Conservation (phyloP, 1,140 invertebrate genomes). For the Drosophila ironensis region DNA sequence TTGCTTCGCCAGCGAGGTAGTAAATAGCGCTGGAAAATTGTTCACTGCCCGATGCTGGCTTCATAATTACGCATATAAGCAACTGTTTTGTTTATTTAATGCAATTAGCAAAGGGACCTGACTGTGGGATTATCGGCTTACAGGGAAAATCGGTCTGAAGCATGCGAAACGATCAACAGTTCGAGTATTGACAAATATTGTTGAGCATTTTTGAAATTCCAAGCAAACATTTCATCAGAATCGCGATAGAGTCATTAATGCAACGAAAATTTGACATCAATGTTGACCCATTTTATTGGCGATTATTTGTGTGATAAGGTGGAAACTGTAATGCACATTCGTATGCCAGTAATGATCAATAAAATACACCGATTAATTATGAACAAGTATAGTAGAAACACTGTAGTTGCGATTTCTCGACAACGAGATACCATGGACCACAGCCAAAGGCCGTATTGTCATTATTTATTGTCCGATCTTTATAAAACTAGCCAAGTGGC, state of each 20-base stretch:
- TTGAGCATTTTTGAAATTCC: not conserved
- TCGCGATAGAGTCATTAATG: not conserved
- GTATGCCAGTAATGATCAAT: not conserved
- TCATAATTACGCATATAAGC: slow-evolving; percentile 64
- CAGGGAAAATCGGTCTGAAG: not conserved
- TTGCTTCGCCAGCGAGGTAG: slow-evolving; percentile 16
- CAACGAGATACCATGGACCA: too few relatives aligned
- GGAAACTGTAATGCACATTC: not conserved
- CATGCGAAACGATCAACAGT: slow-evolving; percentile 1
- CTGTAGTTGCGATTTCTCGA: not conserved
- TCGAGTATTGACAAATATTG: slow-evolving; percentile 16
- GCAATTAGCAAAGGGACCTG: slow-evolving; percentile 24
- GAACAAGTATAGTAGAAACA: not conserved
- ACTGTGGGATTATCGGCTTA: slow-evolving; percentile 29
- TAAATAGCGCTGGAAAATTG: slow-evolving; percentile 1
- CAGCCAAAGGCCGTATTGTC: too few relatives aligned
- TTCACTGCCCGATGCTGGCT: slow-evolving; percentile 19
- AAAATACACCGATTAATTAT: slow-evolving; percentile 22
- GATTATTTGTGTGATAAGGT: not conserved
- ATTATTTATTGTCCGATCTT: too few relatives aligned
- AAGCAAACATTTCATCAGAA: not conserved
- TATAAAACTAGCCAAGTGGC: too few relatives aligned
- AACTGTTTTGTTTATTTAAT: slow-evolving; percentile 53
- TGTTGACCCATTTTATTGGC: not conserved
- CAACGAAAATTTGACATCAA: not conserved